Conservation (phyloP, 2,888 invertebrate genomes). For the Leptodirus hochenwartii region DNA sequence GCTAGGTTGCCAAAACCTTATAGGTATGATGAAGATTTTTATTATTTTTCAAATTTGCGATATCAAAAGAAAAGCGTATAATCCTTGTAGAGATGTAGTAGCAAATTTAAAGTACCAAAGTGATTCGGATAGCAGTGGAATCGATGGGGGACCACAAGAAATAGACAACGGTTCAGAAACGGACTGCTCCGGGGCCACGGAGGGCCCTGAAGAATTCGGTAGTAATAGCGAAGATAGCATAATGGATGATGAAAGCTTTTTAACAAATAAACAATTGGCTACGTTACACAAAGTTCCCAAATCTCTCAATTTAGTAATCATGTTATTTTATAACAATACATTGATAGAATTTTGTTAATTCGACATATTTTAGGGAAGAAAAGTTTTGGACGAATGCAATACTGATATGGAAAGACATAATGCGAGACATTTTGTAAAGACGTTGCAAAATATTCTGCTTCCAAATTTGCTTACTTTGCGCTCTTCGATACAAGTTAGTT, state of each 20-base stretch:
- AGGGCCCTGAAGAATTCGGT: conserved; percentile 50
- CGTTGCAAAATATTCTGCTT: conserved; percentile 51
- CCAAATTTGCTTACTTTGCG: conserved; percentile 57
- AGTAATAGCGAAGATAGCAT: conserved; percentile 45
- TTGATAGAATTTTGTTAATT: conserved; percentile 3
- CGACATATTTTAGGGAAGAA: conserved; percentile 21
- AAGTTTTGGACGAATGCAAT: conserved; percentile 41
- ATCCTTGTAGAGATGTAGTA: conserved; percentile 41
- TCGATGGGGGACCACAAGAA: conserved; percentile 26
- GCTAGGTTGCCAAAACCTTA: conserved; percentile 69
- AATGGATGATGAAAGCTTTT: conserved; percentile 58
- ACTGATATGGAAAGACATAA: conserved; percentile 76
- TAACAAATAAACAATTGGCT: conserved; percentile 27
- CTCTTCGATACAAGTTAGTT: conserved; percentile 55
- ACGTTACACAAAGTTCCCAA: conserved; percentile 37
- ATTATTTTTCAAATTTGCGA: background rate
- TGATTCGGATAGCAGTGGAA: conserved; percentile 38
- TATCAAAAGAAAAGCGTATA: background rate
- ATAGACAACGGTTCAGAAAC: conserved; percentile 26
- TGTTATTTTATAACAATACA: background rate
- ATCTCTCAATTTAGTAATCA: conserved; percentile 31
- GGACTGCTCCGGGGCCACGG: conserved; percentile 38
- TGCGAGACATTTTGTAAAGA: conserved; percentile 66
- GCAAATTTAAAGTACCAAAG: conserved; percentile 42
- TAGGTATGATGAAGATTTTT: conserved; percentile 28